Base-by-base conservation (phyloP, 37 sponge, comb jelly and placozoan genomes). In the Eunapius fragilis region DNA sequence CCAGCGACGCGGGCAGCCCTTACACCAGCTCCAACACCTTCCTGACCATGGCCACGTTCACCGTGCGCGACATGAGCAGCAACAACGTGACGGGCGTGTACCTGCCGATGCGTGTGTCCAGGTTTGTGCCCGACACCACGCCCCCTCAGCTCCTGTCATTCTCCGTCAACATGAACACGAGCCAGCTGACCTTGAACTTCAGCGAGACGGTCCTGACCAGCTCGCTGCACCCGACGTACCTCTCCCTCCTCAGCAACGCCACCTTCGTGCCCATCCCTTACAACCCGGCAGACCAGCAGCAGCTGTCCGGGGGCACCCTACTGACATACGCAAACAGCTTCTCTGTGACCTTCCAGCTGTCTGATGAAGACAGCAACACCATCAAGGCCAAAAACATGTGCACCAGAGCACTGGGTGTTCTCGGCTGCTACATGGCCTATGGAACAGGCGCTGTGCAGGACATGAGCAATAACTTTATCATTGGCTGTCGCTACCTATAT, bases 401-500 rank as follows among this genome's bases (percentile, higher is more conserved):
- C 80, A 97, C 93, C 12, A 82, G 87, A 2, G 75, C 71, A 0
- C 74, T 89, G 6, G 70, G 85, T 14, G 86, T 28, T 24, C 31
- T 75, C 31, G 91, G 91, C 84, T 97, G 97, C 78, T 97, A 78
- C 82, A 84, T 97, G 22, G 95, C 86, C 31, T 88, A 80, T 33
- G 72, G 89, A 31, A 84, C 85, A 34, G 91, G 82, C 30, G 97
- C 93, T 24, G 74, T 97, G 19, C 27, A 30, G 35, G 97, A 97
- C 84, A 97, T 97, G 97, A 80, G 74, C 30, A 48, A 74, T 37
- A 97, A 94, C 58, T 48, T 25, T 9, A 90, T 97, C 25, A 81
- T 86, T 1, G 97, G 95, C 5, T 97, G 97, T 74, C 74, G 92
- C 14, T 58, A 58, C 22, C 58, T 58, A 58, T 0, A 13, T 58